Evolutionary conservation across 1,140 invertebrate species (phyloP), one percentile per base, ranked within the genome.

Genomic region (Pomacea maculata): DNA sequence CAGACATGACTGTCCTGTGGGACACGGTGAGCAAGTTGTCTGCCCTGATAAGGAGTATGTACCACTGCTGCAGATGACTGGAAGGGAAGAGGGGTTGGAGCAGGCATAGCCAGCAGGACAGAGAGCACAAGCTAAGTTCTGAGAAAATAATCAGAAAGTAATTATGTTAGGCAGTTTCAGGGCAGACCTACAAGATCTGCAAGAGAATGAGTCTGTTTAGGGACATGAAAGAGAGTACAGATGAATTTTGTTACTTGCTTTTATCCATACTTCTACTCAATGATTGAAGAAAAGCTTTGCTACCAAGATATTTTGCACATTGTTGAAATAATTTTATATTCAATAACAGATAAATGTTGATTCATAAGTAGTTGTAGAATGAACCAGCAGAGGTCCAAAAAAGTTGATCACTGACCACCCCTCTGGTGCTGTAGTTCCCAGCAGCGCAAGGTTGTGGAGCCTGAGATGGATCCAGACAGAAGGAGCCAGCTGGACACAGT

Each of bases 71-170:
- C 89, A 90, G 14, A 83, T 77, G 5, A 81, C 81, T 6, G 88
- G 88, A 5, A 85, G 54, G 19, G 80, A 75, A 25, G 63, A 73
- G 1, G 85, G 80, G 10, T 75, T 80, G 0, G 82, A n/a, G 81
- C 90, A 91, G 15, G 67, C 77, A 73, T 86, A 89, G 12, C 90
- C 90, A 67, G 88, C 86, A 34, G 89, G 89, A 83, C 90, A 91
- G 4, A 63, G 10, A 12, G 85, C 86, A 81, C 90, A 91, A n/a
- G 83, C 76, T n/a, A 82, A 75, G 17, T 75, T 85, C 87, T 87
- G 84, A 85, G 75, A 52, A 75, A 73, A 83, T 14, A 61, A 61
- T 11, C 57, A 11, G 11, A 61, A 61, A 61, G 34, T 45, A 45
- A 45, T 45, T 45, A 45, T 45, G 34, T 45, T 45, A 45, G 6